Evolutionary conservation across 2,888 invertebrate genomes (phyloP).

Genomic region (Hoplodrina blanda): DNA sequence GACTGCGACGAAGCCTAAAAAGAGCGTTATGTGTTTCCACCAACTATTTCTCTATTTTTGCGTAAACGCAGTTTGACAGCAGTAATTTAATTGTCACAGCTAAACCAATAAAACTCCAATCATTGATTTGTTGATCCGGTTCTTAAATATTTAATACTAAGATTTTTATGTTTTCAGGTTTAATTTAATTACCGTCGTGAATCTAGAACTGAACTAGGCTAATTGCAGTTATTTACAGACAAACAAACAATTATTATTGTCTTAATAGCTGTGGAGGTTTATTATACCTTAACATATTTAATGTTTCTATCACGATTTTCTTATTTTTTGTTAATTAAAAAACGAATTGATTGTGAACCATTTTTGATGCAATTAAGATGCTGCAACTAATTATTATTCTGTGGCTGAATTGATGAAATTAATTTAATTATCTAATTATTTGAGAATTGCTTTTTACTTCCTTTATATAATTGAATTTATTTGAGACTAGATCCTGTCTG

Average conservation of each 20-base stretch:
- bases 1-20: too few relatives aligned
- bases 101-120: background rate
- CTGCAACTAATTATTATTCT: background rate
- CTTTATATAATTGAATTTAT: background rate
- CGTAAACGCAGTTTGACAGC: background rate
- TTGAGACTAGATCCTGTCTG: background rate
- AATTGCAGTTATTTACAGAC: conserved; percentile 32
- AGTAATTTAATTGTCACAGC: background rate
- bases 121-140: background rate
- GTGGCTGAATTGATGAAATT: background rate
- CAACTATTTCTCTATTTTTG: background rate
- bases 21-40: background rate
- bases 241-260: conserved; percentile 21
- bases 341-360: background rate
- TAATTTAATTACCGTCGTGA: conserved; percentile 24
- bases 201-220: conserved; percentile 34
- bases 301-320: conserved; percentile 26
- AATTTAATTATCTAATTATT: background rate
- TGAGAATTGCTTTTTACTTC: background rate
- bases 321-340: conserved; percentile 28
- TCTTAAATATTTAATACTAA: conserved; percentile 5
- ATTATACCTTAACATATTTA: conserved; percentile 12
- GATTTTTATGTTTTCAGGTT: conserved; percentile 19
- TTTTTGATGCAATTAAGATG: conserved; percentile 6
- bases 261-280: conserved; percentile 6